Evolutionary conservation across 2,797 vertebrate genomes (phyloP).

Genomic region (Myotis myotis): DNA sequence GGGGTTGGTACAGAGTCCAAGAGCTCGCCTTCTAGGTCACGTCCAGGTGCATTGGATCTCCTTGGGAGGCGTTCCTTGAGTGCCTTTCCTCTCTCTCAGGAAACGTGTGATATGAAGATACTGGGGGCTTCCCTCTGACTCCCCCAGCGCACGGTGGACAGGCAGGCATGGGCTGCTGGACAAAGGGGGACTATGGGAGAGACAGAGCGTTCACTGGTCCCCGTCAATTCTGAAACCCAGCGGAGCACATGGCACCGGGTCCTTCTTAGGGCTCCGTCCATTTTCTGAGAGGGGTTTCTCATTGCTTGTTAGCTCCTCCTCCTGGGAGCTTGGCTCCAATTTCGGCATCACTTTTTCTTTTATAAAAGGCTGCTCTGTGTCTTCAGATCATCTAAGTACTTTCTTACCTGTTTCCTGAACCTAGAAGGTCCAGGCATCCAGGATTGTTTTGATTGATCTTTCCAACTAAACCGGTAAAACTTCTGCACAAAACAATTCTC

Average conservation of each 20-base stretch:
- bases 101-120: neutral
- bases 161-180: neutral
- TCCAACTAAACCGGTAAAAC: neutral
- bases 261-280: neutral
- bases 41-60: neutral
- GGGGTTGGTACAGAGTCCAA: neutral
- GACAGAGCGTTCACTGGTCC: neutral
- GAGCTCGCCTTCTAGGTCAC: neutral
- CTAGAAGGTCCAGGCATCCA: neutral
- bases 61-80: neutral
- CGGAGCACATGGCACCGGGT: neutral
- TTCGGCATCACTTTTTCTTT: neutral
- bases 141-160: neutral
- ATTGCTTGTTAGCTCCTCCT: neutral
- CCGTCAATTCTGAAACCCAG: neutral
- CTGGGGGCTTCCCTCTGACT: neutral
- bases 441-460: neutral
- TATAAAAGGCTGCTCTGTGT: neutral
- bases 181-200: neutral
- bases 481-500: neutral
- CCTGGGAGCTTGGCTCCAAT: neutral
- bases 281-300: neutral
- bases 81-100: neutral
- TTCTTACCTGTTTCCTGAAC: neutral
- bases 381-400: neutral